Conservation (phyloP, 2,797 vertebrate species). For the Parauchenoglanis punctatus region DNA sequence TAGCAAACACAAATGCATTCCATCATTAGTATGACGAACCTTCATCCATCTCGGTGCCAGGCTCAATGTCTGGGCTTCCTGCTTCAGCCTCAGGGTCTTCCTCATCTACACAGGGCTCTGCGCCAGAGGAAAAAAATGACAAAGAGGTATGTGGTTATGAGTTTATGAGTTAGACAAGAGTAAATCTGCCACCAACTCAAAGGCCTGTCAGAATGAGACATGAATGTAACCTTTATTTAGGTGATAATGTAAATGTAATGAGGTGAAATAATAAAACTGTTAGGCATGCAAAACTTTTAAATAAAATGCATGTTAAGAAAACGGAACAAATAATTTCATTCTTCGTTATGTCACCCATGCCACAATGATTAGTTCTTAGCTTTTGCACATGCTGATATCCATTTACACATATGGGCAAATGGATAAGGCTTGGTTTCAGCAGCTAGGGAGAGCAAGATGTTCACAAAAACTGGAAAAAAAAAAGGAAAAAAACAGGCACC, state of each 20-base stretch:
- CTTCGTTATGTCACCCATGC: not conserved
- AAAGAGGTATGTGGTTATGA: slow-evolving; percentile 33
- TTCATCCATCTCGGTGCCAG: slow-evolving; percentile 89
- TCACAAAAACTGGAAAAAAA: slow-evolving; percentile 1
- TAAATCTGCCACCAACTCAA: not conserved
- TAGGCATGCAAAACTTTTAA: slow-evolving; percentile 9
- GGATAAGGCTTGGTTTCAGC: slow-evolving; percentile 54
- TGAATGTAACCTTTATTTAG: not conserved
- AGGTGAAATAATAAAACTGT: not conserved
- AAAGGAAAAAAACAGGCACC: not conserved
- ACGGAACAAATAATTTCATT: not conserved
- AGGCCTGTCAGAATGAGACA: not conserved
- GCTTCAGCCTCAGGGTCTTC: slow-evolving; percentile 85
- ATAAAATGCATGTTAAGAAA: not conserved
- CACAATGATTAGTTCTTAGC: slow-evolving; percentile 56
- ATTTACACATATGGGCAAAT: slow-evolving; percentile 59
- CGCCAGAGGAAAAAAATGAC: slow-evolving; percentile 50
- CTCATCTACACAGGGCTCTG: slow-evolving; percentile 82
- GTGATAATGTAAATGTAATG: not conserved
- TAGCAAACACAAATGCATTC: not conserved
- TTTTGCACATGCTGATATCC: slow-evolving; percentile 65
- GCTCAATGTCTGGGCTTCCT: slow-evolving; percentile 84
- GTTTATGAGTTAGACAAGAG: not conserved
- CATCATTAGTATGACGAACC: slow-evolving; percentile 69
- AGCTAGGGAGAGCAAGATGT: slow-evolving; percentile 45